Evolutionary conservation across 2,113 vertebrate species (phyloP).

Genomic region (Tenrec ecaudatus): DNA sequence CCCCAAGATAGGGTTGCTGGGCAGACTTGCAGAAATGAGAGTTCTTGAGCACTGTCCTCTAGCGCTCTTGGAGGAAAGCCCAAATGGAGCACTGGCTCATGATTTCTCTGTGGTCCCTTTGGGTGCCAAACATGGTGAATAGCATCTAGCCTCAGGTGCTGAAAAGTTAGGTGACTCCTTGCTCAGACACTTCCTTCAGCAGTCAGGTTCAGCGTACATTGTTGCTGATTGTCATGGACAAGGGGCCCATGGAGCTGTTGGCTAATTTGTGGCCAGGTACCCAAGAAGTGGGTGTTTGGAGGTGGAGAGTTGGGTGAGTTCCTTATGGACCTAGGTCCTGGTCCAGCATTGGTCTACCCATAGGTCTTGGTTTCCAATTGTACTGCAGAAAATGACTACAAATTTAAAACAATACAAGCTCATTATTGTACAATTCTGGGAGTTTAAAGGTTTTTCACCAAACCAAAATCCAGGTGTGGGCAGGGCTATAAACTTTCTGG

Average conservation of each 20-base stretch:
- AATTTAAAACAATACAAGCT: neutral
- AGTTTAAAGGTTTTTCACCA: neutral
- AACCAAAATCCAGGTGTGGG: neutral
- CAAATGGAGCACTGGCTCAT: neutral
- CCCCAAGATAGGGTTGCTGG: neutral
- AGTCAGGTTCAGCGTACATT: accelerated
- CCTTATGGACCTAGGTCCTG: neutral
- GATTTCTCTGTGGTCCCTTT: neutral
- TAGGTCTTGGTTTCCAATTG: neutral
- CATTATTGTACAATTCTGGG: neutral
- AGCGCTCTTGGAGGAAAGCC: neutral
- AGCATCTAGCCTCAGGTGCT: neutral
- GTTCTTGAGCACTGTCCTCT: neutral
- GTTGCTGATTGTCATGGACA: neutral
- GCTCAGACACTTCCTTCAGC: neutral
- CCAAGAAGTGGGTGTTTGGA: neutral
- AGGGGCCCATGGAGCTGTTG: neutral
- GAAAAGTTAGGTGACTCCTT: neutral
- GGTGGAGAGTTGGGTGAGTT: neutral
- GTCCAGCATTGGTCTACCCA: neutral
- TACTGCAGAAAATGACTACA: neutral
- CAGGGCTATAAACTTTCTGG: neutral
- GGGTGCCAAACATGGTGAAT: neutral
- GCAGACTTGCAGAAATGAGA: neutral
- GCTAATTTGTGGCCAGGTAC: neutral